These are phyloP conservation scores for Apocrypta bakeri DNA, from an alignment of 1,140 invertebrate genomes.

Conservation along the genomic window DNA sequence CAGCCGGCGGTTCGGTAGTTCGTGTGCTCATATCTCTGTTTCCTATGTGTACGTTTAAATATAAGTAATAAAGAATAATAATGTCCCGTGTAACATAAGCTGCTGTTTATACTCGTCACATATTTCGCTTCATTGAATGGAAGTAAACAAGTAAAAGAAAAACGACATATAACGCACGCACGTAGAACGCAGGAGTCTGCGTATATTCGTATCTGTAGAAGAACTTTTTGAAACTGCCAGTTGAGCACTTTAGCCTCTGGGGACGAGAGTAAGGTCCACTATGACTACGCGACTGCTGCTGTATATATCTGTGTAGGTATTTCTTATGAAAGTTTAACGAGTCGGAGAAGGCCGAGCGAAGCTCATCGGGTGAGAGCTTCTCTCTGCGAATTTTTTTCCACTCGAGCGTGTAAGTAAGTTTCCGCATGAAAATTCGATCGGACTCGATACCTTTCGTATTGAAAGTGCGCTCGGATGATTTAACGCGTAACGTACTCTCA, in stretches of 20 bases:
- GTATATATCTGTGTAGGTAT: background rate
- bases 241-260: background rate
- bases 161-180: background rate
- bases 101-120: background rate
- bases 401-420: background rate
- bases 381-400: background rate
- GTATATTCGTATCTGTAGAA: background rate
- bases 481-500: background rate
- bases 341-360: background rate
- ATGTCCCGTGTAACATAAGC: background rate
- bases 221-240: background rate
- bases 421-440: background rate
- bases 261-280: background rate
- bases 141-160: background rate
- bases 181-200: background rate
- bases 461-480: background rate
- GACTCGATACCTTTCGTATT: background rate
- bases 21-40: background rate
- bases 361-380: background rate
- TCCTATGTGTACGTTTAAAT: background rate
- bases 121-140: conserved; percentile 1
- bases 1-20: background rate
- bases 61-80: too few species aligned
- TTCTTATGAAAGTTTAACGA: background rate
- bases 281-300: too few species aligned